These are phyloP conservation scores for Lasiommata megera DNA, from an alignment of 2,888 invertebrate genomes.

Conservation along the genomic window DNA sequence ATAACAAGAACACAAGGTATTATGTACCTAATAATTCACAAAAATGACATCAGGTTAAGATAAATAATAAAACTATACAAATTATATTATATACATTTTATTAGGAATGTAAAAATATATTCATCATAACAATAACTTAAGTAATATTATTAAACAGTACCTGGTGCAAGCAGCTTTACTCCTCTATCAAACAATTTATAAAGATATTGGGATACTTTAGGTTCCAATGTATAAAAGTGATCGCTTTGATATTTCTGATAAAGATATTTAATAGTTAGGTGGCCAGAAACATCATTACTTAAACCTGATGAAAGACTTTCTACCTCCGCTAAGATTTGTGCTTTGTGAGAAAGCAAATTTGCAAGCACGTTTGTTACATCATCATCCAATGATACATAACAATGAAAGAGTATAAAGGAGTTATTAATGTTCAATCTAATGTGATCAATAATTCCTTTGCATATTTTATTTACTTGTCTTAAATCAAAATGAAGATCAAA, in stretches of 20 bases:
- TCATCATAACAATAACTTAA: not conserved
- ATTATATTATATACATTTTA: too few species aligned
- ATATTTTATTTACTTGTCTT: conserved; percentile 73
- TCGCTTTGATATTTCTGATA: conserved; percentile 57
- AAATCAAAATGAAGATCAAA: conserved; percentile 83
- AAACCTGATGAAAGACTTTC: conserved; percentile 86
- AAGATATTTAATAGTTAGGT: conserved; percentile 78
- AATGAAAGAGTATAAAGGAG: conserved; percentile 75
- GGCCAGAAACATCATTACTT: conserved; percentile 87
- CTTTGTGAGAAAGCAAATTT: conserved; percentile 83
- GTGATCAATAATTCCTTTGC: conserved; percentile 66
- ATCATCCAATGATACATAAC: conserved; percentile 80
- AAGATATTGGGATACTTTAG: conserved; percentile 69
- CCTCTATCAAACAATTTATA: conserved; percentile 89
- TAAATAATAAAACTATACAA: too few species aligned
- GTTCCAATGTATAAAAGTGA: conserved; percentile 48
- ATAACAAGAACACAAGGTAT: too few species aligned
- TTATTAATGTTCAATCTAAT: conserved; percentile 46
- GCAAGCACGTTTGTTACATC: conserved; percentile 81
- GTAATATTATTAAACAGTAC: conserved; percentile 56
- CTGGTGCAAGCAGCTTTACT: conserved; percentile 87
- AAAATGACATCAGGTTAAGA: too few species aligned
- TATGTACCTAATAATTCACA: too few species aligned
- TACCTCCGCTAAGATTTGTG: conserved; percentile 83
- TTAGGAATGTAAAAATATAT: too few species aligned